Evolutionary conservation across 2,113 vertebrate species (phyloP).

Genomic region (zebrafish (Danio rerio)): DNA sequence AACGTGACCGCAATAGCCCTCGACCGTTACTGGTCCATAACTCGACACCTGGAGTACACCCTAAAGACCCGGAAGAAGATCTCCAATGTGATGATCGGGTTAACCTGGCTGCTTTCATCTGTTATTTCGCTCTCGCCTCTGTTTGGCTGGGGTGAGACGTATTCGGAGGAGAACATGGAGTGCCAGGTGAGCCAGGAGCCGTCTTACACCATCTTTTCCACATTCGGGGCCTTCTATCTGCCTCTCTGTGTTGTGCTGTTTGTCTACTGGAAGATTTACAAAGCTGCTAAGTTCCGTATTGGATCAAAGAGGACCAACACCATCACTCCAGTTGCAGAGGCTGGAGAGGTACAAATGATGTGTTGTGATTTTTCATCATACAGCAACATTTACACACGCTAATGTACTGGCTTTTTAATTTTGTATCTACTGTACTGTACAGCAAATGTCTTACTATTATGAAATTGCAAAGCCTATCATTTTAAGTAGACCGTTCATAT

Average conservation of each 20-base stretch:
- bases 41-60: slow-evolving; percentile 82
- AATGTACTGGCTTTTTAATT: not conserved
- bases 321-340: slow-evolving; percentile 74
- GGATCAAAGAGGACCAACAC: slow-evolving; percentile 77
- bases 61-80: slow-evolving; percentile 74
- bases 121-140: slow-evolving; percentile 81
- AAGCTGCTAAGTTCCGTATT: slow-evolving; percentile 79
- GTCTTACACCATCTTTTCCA: slow-evolving; percentile 84
- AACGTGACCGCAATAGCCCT: slow-evolving; percentile 84
- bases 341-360: slow-evolving; percentile 74
- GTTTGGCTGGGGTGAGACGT: slow-evolving; percentile 85
- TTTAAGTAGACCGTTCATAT: not conserved
- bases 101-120: slow-evolving; percentile 80
- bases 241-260: slow-evolving; percentile 84
- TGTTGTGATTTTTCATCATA: not conserved
- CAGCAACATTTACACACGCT: not conserved
- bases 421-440: not conserved
- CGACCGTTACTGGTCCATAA: slow-evolving; percentile 87
- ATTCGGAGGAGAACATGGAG: slow-evolving; percentile 70
- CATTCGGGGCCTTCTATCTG: slow-evolving; percentile 85
- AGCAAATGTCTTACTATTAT: not conserved
- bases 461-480: not conserved
- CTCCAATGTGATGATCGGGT: slow-evolving; percentile 81
- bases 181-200: slow-evolving; percentile 85
- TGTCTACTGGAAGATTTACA: slow-evolving; percentile 88